Base-by-base conservation (phyloP, 2,888 invertebrate genomes). In the Epinotia ramella region DNA sequence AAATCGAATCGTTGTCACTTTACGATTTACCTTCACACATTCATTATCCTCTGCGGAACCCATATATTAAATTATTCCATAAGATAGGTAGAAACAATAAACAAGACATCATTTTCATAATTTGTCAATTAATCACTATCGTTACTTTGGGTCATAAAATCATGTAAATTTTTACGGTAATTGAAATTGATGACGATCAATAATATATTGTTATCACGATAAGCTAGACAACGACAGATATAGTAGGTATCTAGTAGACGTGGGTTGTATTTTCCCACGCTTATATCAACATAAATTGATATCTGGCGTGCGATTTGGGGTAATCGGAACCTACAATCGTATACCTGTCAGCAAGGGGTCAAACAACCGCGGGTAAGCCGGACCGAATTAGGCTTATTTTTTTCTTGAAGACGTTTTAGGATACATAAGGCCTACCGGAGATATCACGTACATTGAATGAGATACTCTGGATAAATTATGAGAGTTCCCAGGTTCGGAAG, bases 201-300 rank as follows among this genome's bases (percentile, higher is more conserved):
- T 68, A 44, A 73, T 68, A n/a, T 33, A 40, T 62, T 56, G 33
- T 57, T 46, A 63, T 69, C 59, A 44, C 44, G 53, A 75, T 74
- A 70, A 65, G 56, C 46, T 46, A 33, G 33, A 11, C 53, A 28
- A 53, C 66, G n/a, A 53, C 7, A 20, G 28, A 18, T 73, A 60
- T 16, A 66, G 33, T 33, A 33, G 33, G 62, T 66, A 66, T 16
- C 59, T 24, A 20, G 6, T 44, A 28, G 68, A 28, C 13, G 24
- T 40, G 40, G 53, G 40, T 62, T 62, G 62, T 67, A 53, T 44
- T 46, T 75, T 75, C 75, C 75, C 70, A 75, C 70, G 75, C 65
- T 62, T 69, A 59, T 67, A 28, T 40, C 9, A 69, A 62, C 62
- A 62, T 62, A 62, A 62, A 62, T 62, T 44, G 59, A 59, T 69